A percentile compares a stretch with the other conserved stretches of the same genome.
phyloP scores from a whole-genome alignment of 2,113 vertebrate genomes.

The Pipa parva region DNA sequence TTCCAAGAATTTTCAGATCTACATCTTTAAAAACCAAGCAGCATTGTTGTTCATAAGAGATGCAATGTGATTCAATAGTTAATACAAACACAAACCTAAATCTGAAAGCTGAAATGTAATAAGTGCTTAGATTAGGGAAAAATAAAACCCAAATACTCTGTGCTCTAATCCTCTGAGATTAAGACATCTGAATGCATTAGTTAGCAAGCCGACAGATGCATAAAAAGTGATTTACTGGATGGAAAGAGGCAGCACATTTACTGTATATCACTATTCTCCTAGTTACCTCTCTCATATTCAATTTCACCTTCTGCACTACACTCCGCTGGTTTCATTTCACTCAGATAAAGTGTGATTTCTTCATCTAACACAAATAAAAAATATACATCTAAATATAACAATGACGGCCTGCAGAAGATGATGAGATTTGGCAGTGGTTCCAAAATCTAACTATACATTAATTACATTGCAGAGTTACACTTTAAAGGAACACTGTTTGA shows the following conservation, averaged over 20 bases:
- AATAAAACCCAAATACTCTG: background rate
- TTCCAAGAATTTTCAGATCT: no score
- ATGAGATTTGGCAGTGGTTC: background rate
- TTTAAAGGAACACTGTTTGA: no score
- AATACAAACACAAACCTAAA: no score
- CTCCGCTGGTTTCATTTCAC: conserved; percentile 40
- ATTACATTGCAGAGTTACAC: no score
- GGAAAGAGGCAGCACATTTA: conserved; percentile 27
- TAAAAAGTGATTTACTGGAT: conserved; percentile 33
- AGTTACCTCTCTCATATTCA: conserved; percentile 39
- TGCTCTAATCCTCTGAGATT: conserved; percentile 34
- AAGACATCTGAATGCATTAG: conserved; percentile 40
- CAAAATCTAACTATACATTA: no score
- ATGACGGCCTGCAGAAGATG: conserved; percentile 1
- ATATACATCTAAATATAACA: conserved; percentile 8
- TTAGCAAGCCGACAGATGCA: conserved; percentile 32
- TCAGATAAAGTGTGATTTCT: conserved; percentile 42
- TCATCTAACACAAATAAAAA: conserved; percentile 37
- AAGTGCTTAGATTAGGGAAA: no score
- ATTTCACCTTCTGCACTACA: conserved; percentile 42
- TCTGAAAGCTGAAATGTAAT: no score
- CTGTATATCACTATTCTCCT: conserved; percentile 27
- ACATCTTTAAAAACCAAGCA: no score
- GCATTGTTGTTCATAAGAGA: no score
- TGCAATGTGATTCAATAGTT: no score